Base-by-base conservation (phyloP, 2,888 invertebrate species). In the Acrocyrtus sp. region DNA sequence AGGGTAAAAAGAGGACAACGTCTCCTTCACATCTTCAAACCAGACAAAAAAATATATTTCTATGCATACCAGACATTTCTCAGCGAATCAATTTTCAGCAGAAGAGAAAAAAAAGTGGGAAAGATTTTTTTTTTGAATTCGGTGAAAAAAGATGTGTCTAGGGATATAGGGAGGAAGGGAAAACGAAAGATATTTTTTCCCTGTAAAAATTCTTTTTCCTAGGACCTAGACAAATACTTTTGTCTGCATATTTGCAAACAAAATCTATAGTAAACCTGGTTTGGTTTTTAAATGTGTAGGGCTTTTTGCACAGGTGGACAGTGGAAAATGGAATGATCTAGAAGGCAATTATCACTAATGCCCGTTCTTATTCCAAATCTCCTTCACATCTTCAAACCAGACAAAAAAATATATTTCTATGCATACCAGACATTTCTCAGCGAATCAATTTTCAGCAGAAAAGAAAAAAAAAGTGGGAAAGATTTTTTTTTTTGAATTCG, bases 61-160 rank as follows among this genome's bases (percentile, higher is more conserved):
- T 26, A 58, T 43, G 51, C 62, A 62, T 62, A 39, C 62, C 62
- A 51, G 21, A 62, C 19, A 62, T 62, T 50, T 39, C 48, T 51
- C 58, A 26, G 1, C 19, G 39, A 50, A 51, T 41, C 47, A 50
- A 39, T 62, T 58, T 39, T 45, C 58, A 19, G 43, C 45, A 21
- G 19, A n/a, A 15, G 43, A 43, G n/a, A 58, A 26, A 12, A 34
- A 12, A 8, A 34, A 34, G 34, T 8, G n/a, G 34, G 34, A 34
- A 34, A 34, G 34, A 8, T 34, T 34, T 34, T 8, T 5, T 34
- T 34, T 45, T n/a, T 4, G 17, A n/a, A 4, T 45, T 10, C 8
- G 17, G 34, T 34, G 34, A 34, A 34, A 45, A 45, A 45, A 17
- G 19, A 5, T 10, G 4, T 8, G 6, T 34, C 34, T 12, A 12